Percentiles rank a stretch among this genome's conserved stretches.
phyloP scores from a whole-genome alignment of 2,797 vertebrate genomes.

The Coendou prehensilis region DNA sequence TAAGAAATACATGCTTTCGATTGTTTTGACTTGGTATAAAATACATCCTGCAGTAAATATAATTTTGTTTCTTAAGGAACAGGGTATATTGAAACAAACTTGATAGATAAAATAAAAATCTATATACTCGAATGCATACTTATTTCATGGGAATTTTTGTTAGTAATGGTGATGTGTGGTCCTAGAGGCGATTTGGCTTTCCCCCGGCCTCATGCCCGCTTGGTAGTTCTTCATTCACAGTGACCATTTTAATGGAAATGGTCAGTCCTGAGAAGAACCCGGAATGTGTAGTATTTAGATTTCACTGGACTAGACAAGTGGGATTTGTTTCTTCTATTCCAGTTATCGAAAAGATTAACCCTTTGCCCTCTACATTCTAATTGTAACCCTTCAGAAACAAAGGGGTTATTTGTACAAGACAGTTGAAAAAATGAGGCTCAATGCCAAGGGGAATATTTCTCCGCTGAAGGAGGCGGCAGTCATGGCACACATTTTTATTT shows the following conservation, averaged over 20 bases:
- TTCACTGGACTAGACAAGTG: slow-evolving; percentile 95
- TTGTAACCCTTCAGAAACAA: slow-evolving; percentile 94
- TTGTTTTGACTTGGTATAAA: slow-evolving; percentile 51
- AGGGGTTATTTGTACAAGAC: slow-evolving; percentile 92
- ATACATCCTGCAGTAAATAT: background rate
- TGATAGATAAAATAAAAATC: background rate
- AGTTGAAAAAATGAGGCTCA: slow-evolving; percentile 79
- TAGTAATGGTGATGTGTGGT: slow-evolving; percentile 69
- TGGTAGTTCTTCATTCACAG: slow-evolving; percentile 83
- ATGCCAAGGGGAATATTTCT: slow-evolving; percentile 87
- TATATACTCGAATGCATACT: background rate
- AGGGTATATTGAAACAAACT: background rate
- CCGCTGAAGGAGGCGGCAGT: slow-evolving; percentile 80
- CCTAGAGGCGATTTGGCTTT: slow-evolving; percentile 82
- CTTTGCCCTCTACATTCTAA: slow-evolving; percentile 94
- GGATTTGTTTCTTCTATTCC: slow-evolving; percentile 94
- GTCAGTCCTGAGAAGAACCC: slow-evolving; percentile 91
- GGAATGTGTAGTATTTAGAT: slow-evolving; percentile 90
- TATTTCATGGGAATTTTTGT: slow-evolving; percentile 68
- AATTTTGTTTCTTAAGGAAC: background rate
- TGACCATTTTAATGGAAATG: slow-evolving; percentile 91
- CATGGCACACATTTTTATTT: slow-evolving; percentile 84
- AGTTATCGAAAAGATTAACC: slow-evolving; percentile 98
- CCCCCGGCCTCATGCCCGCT: slow-evolving; percentile 78
- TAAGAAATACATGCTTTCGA: background rate